A percentile compares a stretch with the other conserved stretches of the same genome.
Evolutionary conservation across 2,797 vertebrate genomes (phyloP).

Genomic region (Ptychadena robeensis): DNA sequence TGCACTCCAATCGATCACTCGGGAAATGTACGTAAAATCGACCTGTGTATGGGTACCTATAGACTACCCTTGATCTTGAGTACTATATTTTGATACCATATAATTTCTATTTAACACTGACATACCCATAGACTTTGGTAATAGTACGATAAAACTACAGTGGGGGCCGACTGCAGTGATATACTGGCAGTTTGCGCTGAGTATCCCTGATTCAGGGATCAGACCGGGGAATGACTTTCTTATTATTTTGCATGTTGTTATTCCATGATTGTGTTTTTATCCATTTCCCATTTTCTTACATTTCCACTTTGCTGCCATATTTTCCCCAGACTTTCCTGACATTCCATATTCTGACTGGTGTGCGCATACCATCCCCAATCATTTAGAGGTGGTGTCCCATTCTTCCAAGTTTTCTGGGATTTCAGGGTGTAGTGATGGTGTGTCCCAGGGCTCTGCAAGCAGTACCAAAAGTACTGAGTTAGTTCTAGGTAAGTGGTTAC

Average conservation of each 20-base stretch:
- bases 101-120: too few species aligned
- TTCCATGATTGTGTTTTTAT: constrained; percentile 15
- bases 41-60: too few species aligned
- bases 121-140: too few species aligned
- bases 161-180: not conserved
- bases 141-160: too few species aligned
- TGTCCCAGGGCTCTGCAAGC: constrained; percentile 88
- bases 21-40: too few species aligned
- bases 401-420: constrained; percentile 94
- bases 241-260: not conserved
- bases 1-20: too few species aligned
- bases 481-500: constrained; percentile 83
- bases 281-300: constrained; percentile 29
- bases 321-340: constrained; percentile 85
- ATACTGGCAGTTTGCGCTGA: not conserved
- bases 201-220: not conserved
- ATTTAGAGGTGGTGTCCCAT: constrained; percentile 91
- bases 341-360: constrained; percentile 90
- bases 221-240: not conserved
- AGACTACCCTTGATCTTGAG: too few species aligned
- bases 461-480: constrained; percentile 91
- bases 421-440: constrained; percentile 93
- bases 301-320: constrained; percentile 42
- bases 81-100: too few species aligned
- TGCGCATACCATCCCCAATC: constrained; percentile 86